phyloP scores from a whole-genome alignment of 2,797 vertebrate species.

The Silurus aristotelis region DNA sequence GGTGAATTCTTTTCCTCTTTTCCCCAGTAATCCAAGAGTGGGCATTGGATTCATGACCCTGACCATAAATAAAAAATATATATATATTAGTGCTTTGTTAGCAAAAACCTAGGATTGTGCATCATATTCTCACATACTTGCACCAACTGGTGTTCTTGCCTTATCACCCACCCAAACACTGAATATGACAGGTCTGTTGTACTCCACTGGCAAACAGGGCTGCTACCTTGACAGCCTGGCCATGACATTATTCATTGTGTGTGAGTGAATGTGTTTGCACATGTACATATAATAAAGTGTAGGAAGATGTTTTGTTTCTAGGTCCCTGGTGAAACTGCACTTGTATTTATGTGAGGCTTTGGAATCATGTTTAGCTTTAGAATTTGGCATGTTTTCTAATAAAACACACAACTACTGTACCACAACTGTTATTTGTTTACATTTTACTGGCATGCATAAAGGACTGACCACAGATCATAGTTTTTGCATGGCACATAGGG shows the following conservation, averaged over 20 bases:
- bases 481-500: neutral
- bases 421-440: neutral
- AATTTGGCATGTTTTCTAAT: neutral
- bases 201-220: slow-evolving; percentile 12
- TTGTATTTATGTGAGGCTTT: neutral
- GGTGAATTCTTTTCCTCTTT: neutral
- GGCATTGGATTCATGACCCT: neutral
- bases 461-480: neutral
- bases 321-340: neutral
- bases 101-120: neutral
- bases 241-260: slow-evolving; percentile 23
- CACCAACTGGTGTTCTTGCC: neutral
- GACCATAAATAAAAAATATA: neutral
- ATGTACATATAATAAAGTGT: neutral
- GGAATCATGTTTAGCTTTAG: neutral
- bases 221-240: slow-evolving; percentile 20
- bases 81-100: slow-evolving; percentile 5
- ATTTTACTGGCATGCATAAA: neutral
- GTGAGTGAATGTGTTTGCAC: slow-evolving; percentile 16
- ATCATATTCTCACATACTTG: neutral
- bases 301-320: slow-evolving; percentile 4
- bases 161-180: neutral
- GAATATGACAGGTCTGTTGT: slow-evolving; percentile 10
- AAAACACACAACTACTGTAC: neutral
- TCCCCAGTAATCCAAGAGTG: neutral